Evolutionary conservation across 2,888 invertebrate species (phyloP), one percentile per base, ranked within the genome.

Genomic region (Meliscaeva auricollis): DNA sequence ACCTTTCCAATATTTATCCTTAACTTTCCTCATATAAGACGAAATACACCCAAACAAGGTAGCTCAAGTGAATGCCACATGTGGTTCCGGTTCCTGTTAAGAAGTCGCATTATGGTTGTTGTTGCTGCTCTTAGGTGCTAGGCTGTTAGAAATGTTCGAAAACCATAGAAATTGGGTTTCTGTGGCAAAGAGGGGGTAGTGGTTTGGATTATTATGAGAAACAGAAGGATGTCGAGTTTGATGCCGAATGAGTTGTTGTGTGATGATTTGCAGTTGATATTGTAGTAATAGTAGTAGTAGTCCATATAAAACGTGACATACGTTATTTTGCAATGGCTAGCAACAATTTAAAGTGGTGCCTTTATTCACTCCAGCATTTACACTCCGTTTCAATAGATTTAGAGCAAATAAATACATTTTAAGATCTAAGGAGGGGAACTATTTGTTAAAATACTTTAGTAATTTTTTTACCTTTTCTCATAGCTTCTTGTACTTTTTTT

Each of bases 191-290:
- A 35, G 22, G n/a, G 3, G 6, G 50, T 1, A n/a, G n/a, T n/a
- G n/a, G n/a, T 44, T 3, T 15, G 8, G n/a, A 11, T 38, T 20
- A 6, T n/a, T 17, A 20, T 48, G 20, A 58, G 13, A 15, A 2
- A 7, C 13, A 0, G 35, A 58, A 7, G 17, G 35, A 11, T n/a
- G n/a, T n/a, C n/a, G 30, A 30, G 32, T 13, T 20, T 13, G 13
- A 41, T 44, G 41, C 8, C 20, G 50, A 41, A 15, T 44, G 74
- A 52, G 20, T 64, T 78, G 64, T 62, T 62, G 68, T 62, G 68
- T 54, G 73, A 68, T 73, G 82, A 84, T 79, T 75, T 84, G 83
- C 68, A 66, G 81, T 69, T 72, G 81, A 81, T 81, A 64, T 70
- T 50, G 20, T 70, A 46, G n/a, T n/a, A n/a, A n/a, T n/a, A n/a